Conservation (phyloP, 2,797 vertebrate species). For the Danio tinwini region DNA sequence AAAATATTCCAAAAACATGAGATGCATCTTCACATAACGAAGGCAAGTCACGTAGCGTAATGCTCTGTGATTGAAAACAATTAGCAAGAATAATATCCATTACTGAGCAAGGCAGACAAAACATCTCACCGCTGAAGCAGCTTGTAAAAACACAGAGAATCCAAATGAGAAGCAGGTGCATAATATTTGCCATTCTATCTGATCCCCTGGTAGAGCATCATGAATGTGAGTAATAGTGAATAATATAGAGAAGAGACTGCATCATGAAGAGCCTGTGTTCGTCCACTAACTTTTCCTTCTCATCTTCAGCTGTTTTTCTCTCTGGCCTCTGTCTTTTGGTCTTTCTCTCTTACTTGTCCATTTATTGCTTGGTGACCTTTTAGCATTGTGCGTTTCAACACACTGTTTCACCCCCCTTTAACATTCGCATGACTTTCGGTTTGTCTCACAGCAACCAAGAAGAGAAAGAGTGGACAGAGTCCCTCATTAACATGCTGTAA, state of each 20-base stretch:
- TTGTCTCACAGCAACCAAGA: slow-evolving; percentile 77
- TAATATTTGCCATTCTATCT: slow-evolving; percentile 50
- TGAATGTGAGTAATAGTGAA: slow-evolving; percentile 8
- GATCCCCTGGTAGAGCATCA: background rate
- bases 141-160: slow-evolving; percentile 46
- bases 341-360: slow-evolving; percentile 32
- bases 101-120: slow-evolving; percentile 13
- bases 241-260: slow-evolving; percentile 1
- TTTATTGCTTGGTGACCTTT: slow-evolving; percentile 70
- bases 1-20: slow-evolving; percentile 13
- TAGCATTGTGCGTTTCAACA: slow-evolving; percentile 63
- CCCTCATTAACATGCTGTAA: slow-evolving; percentile 77
- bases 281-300: background rate
- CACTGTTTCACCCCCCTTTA: slow-evolving; percentile 57
- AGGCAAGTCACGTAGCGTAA: slow-evolving; percentile 10
- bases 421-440: slow-evolving; percentile 70
- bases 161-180: slow-evolving; percentile 53
- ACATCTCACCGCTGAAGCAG: slow-evolving; percentile 55
- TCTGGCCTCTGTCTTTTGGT: slow-evolving; percentile 23
- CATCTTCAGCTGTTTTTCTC: slow-evolving; percentile 16
- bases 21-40: background rate
- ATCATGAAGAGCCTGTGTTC: slow-evolving; percentile 8
- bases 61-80: background rate
- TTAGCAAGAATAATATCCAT: slow-evolving; percentile 21
- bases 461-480: slow-evolving; percentile 63